Conservation (phyloP, 2,888 invertebrate species). For the Plebejus melissa region DNA sequence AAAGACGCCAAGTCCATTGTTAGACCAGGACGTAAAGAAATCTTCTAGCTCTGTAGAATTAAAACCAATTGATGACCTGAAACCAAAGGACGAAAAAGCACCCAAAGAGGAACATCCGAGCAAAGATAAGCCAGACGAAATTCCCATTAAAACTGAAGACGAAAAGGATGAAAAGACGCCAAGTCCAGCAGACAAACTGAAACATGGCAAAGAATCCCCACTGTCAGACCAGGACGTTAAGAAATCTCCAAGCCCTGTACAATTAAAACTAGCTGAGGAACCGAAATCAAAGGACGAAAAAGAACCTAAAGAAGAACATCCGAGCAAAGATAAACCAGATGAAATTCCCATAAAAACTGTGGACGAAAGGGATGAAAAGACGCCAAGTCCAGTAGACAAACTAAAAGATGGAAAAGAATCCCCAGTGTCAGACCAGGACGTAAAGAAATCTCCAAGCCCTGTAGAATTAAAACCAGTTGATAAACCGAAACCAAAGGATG, state of each 20-base stretch:
- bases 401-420: too few relatives aligned
- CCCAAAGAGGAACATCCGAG: constrained; percentile 27
- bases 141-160: neutral
- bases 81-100: neutral
- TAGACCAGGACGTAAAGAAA: neutral
- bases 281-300: neutral
- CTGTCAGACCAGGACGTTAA: neutral
- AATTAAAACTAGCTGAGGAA: neutral
- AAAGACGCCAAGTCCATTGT: constrained; percentile 13
- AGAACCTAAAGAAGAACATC: neutral
- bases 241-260: neutral
- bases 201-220: constrained; percentile 12
- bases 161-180: constrained; percentile 27
- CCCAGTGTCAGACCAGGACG: too few relatives aligned
- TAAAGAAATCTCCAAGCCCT: too few relatives aligned
- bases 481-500: too few relatives aligned
- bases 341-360: too few relatives aligned
- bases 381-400: too few relatives aligned
- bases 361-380: too few relatives aligned
- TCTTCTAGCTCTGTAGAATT: neutral
- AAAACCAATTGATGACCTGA: neutral
- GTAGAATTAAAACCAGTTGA: too few relatives aligned
- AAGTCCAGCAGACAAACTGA: constrained; percentile 23
- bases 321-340: too few relatives aligned
- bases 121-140: constrained; percentile 1